Conservation (phyloP, 2,113 vertebrate genomes). For the Toxostoma redivivum region DNA sequence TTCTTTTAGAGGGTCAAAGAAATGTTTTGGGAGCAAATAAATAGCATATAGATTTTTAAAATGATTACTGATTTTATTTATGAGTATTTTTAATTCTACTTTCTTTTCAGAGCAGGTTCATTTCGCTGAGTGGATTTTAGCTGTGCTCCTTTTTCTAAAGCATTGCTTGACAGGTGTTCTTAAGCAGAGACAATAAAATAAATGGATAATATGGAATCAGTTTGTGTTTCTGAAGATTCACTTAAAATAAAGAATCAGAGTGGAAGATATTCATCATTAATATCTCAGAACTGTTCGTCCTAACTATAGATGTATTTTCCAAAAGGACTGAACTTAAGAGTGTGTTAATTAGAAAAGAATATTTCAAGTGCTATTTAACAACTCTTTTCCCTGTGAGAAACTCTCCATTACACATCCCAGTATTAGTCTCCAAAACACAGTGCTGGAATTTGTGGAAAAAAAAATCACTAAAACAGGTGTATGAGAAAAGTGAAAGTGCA, state of each 20-base stretch:
- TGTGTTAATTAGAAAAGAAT: not conserved
- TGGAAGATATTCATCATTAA: not conserved
- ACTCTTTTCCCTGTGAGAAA: not conserved
- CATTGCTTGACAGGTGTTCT: not conserved
- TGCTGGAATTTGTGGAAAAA: not conserved
- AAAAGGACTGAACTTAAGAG: not conserved
- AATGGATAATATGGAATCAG: not conserved
- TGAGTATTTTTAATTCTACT: not conserved
- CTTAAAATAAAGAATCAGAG: not conserved
- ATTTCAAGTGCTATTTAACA: not conserved
- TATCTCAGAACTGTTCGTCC: not conserved
- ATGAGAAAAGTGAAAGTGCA: not conserved
- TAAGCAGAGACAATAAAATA: not conserved
- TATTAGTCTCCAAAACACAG: not conserved
- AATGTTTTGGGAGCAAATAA: not conserved
- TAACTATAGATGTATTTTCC: not conserved
- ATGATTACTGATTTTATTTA: not conserved
- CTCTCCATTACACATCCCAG: not conserved
- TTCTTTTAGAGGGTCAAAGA: not conserved
- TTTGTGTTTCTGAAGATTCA: not conserved
- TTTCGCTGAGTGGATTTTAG: not conserved
- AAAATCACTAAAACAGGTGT: not conserved
- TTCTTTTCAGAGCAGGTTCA: not conserved
- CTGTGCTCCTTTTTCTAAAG: not conserved
- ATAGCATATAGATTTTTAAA: fast-evolving